Evolutionary conservation across 1,140 invertebrate genomes (phyloP).

Genomic region (Araneus ventricosus): DNA sequence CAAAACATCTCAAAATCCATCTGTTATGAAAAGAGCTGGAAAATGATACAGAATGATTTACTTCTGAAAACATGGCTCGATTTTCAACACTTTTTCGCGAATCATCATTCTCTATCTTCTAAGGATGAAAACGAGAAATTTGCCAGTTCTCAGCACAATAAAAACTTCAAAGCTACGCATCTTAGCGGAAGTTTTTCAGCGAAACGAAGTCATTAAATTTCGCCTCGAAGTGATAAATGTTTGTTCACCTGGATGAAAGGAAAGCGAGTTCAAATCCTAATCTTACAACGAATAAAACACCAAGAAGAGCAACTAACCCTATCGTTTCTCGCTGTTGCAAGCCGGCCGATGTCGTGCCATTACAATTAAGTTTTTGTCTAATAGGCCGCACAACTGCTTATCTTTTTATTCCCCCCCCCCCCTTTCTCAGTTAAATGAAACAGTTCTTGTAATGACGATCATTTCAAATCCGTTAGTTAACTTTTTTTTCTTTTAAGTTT

Average conservation of each 20-base stretch:
- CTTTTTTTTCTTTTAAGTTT: not conserved
- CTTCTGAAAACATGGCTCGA: too few relatives aligned
- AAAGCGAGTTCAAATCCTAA: not conserved
- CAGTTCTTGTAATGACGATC: not conserved
- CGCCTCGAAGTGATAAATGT: not conserved
- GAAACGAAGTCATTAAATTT: not conserved
- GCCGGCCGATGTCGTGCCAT: not conserved
- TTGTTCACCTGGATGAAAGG: slow-evolving; percentile 2
- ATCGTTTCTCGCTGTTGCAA: not conserved
- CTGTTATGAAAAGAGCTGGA: too few relatives aligned
- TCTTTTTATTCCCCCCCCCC: not conserved
- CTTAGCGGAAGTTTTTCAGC: not conserved
- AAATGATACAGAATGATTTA: too few relatives aligned
- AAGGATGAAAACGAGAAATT: not conserved
- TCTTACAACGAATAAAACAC: not conserved
- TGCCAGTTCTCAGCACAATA: not conserved
- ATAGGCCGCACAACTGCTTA: not conserved
- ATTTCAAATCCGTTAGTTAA: slow-evolving; percentile 11
- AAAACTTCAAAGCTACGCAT: not conserved
- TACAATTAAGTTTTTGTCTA: slow-evolving; percentile 56
- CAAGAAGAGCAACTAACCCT: not conserved
- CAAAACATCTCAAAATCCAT: too few relatives aligned
- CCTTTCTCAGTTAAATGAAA: slow-evolving; percentile 36
- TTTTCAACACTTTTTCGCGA: too few relatives aligned
- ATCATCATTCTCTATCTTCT: not conserved